phyloP scores from a whole-genome alignment of 2,888 invertebrate genomes.

The Xanthorhoe designata region DNA sequence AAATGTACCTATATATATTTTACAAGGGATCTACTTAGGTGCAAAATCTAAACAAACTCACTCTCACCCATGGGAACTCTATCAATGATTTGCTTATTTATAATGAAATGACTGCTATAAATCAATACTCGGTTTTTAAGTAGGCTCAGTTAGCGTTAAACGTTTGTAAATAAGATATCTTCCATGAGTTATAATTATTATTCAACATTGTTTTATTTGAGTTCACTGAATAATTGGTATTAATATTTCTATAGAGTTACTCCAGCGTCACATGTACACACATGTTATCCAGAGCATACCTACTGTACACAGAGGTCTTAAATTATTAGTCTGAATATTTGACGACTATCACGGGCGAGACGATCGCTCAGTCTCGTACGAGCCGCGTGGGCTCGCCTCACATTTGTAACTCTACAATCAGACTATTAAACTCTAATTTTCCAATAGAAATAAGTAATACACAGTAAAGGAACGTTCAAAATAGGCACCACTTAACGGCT shows the following conservation, averaged over 20 bases:
- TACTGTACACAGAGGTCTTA: constrained; percentile 67
- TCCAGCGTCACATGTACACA: constrained; percentile 55
- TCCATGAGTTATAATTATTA: no score
- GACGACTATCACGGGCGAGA: constrained; percentile 67
- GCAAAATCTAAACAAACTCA: not conserved
- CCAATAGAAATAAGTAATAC: constrained; percentile 82
- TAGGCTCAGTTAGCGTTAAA: no score
- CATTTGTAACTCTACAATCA: constrained; percentile 58
- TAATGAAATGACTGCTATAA: no score
- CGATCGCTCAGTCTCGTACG: constrained; percentile 66
- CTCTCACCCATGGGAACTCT: no score
- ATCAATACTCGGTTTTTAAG: no score
- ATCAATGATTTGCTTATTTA: no score
- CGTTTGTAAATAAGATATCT: no score
- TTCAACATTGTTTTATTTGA: no score
- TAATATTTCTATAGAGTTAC: constrained; percentile 59
- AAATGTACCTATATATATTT: no score
- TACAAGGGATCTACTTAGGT: not conserved
- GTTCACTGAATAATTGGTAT: constrained; percentile 34
- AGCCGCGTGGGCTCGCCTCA: constrained; percentile 74
- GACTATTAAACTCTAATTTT: constrained; percentile 78
- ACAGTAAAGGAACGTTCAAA: constrained; percentile 69
- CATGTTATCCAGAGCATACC: constrained; percentile 59
- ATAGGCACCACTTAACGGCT: constrained; percentile 68
- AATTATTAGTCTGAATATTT: constrained; percentile 81